phyloP scores from a whole-genome alignment of 1,140 invertebrate species.

The Atta cephalotes region DNA sequence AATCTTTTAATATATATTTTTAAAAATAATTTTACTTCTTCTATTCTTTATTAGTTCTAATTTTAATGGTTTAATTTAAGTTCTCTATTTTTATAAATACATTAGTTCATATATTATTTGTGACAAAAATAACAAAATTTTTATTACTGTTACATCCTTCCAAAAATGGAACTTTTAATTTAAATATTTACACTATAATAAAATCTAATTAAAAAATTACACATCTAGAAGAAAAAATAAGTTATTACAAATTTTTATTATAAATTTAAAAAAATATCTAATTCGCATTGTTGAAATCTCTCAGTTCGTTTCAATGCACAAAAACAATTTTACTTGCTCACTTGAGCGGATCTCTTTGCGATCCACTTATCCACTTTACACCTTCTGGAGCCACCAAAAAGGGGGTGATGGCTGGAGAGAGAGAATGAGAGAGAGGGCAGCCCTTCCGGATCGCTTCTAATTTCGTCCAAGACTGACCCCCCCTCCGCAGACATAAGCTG shows the following conservation, averaged over 20 bases:
- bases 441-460: conserved; percentile 54
- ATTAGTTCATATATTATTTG: conserved; percentile 12
- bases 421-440: neutral
- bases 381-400: conserved; percentile 37
- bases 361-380: conserved; percentile 46
- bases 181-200: neutral
- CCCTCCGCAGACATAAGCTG: conserved; percentile 27
- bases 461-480: conserved; percentile 35
- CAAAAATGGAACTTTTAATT: neutral
- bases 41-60: neutral
- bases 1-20: neutral
- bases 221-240: neutral
- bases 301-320: neutral
- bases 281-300: neutral
- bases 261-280: neutral
- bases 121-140: conserved; percentile 8
- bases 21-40: no score
- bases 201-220: neutral
- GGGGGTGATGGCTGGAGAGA: conserved; percentile 28
- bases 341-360: conserved; percentile 14
- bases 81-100: neutral
- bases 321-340: neutral
- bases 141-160: neutral
- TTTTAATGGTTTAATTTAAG: conserved; percentile 3
- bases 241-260: neutral